A percentile compares a stretch with the other conserved stretches of the same genome.
Evolutionary conservation across 2,888 invertebrate genomes (phyloP).

Genomic region (Ferrisia virgata): DNA sequence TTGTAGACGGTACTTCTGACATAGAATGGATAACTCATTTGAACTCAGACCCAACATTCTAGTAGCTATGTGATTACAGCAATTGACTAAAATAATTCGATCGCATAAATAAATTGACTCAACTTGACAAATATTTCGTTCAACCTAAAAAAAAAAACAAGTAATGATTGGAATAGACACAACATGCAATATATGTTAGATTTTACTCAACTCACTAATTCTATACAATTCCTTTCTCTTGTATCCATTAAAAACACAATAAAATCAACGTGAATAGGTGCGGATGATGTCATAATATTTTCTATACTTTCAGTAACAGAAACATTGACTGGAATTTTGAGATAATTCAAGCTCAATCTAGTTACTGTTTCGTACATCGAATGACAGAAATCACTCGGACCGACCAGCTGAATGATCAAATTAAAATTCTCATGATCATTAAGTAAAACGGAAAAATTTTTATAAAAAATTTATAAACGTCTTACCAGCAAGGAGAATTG

Average conservation of each 20-base stretch:
- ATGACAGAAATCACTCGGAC: conserved; percentile 22
- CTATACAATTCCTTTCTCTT: conserved; percentile 22
- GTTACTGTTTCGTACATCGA: not conserved
- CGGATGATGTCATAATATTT: not conserved
- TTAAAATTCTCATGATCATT: not conserved
- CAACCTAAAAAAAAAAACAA: conserved; percentile 9
- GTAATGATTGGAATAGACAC: not conserved
- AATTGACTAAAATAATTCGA: conserved; percentile 18
- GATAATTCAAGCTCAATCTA: not conserved
- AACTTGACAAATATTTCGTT: conserved; percentile 28
- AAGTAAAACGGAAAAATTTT: not conserved
- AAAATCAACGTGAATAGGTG: conserved; percentile 15
- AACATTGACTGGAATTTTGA: not conserved
- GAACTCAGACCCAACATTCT: conserved; percentile 1
- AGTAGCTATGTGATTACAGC: conserved; percentile 1
- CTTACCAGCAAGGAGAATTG: not conserved
- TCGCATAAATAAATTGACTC: conserved; percentile 32
- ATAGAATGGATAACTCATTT: conserved; percentile 21
- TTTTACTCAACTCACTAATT: not conserved
- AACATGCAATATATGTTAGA: too few species aligned
- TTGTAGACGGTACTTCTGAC: conserved; percentile 35
- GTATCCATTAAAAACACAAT: conserved; percentile 41
- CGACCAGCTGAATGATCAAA: not conserved
- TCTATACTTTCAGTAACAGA: conserved; percentile 32
- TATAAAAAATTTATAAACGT: not conserved